Conservation (phyloP, 2,888 invertebrate genomes). For the Flexamia atlantica region DNA sequence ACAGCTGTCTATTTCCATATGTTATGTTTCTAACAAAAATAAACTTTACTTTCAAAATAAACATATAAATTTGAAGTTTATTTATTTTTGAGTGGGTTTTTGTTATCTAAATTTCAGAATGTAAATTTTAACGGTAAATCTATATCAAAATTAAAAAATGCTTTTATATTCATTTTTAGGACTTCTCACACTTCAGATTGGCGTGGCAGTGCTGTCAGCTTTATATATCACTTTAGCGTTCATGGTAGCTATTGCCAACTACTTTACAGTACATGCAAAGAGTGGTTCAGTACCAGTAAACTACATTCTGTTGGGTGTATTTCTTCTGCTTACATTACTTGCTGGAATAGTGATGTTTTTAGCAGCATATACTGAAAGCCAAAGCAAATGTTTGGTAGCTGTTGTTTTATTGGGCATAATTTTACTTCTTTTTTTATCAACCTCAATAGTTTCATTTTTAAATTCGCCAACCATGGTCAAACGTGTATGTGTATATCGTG, state of each 20-base stretch:
- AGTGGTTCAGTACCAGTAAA: neutral
- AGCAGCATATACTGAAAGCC: neutral
- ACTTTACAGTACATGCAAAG: neutral
- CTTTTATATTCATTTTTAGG: neutral
- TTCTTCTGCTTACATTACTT: neutral
- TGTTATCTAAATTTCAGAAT: neutral
- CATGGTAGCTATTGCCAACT: neutral
- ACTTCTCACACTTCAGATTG: slow-evolving; percentile 8
- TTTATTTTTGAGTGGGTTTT: neutral
- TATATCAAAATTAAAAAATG: neutral
- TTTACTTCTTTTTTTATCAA: neutral
- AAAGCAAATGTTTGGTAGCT: neutral
- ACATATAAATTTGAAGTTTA: neutral
- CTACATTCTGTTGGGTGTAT: neutral
- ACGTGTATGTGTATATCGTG: neutral
- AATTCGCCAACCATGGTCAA: neutral
- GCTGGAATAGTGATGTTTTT: neutral
- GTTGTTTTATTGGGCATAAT: neutral
- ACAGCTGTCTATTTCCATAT: neutral
- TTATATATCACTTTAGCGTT: neutral
- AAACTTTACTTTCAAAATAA: neutral
- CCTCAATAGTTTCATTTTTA: slow-evolving; percentile 9
- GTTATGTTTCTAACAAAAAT: neutral
- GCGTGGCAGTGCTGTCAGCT: slow-evolving; percentile 11
- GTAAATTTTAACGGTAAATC: neutral